These are phyloP conservation scores for Elanus axillaris DNA, from an alignment of 2,113 vertebrate species.

Conservation along the genomic window DNA sequence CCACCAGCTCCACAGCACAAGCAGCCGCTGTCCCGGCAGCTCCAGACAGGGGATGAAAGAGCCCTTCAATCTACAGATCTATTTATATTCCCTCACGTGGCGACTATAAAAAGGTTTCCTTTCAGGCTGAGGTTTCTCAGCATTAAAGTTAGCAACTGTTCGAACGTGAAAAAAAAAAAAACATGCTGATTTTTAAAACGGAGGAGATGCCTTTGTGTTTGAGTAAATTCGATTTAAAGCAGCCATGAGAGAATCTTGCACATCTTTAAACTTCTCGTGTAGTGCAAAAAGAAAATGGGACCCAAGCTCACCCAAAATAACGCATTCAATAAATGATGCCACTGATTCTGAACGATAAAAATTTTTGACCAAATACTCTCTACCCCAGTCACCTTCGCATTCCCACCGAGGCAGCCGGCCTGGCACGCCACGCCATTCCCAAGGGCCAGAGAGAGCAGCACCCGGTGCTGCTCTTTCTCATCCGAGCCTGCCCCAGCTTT, in stretches of 20 bases:
- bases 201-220: neutral
- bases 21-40: neutral
- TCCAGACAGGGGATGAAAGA: slow-evolving; percentile 56
- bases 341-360: neutral
- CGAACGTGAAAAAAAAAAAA: neutral
- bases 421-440: rapidly evolving
- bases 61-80: slow-evolving; percentile 54
- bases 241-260: rapidly evolving
- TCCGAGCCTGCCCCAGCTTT: neutral
- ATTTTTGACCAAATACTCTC: neutral
- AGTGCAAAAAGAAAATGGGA: neutral
- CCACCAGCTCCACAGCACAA: slow-evolving; percentile 1
- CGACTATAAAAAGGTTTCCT: slow-evolving; percentile 45
- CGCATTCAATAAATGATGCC: neutral
- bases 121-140: slow-evolving; percentile 51
- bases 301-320: neutral
- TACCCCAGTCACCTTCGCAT: neutral
- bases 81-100: slow-evolving; percentile 62
- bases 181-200: neutral
- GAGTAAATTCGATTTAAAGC: neutral
- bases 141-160: slow-evolving; percentile 40
- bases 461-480: neutral
- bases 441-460: neutral
- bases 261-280: neutral
- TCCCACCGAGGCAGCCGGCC: neutral